Evolutionary conservation across 2,888 invertebrate genomes (phyloP).

Genomic region (Acleris sparsana): DNA sequence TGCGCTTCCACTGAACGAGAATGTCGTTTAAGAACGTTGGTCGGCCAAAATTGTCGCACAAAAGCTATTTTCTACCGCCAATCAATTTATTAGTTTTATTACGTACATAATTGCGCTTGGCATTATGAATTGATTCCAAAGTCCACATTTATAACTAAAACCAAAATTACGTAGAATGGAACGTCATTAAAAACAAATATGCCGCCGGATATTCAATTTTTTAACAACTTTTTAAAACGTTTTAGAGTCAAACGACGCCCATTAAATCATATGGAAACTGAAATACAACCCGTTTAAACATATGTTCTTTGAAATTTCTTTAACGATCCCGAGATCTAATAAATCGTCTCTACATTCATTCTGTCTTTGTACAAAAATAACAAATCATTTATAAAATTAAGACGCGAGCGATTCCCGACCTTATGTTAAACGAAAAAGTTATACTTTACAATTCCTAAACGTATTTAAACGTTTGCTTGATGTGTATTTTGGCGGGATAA

Average conservation of each 20-base stretch:
- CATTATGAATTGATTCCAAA: conserved; percentile 54
- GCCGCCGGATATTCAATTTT: conserved; percentile 44
- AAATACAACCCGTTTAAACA: conserved; percentile 55
- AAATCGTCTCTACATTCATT: conserved; percentile 51
- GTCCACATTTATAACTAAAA: conserved; percentile 3
- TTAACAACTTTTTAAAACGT: conserved; percentile 44
- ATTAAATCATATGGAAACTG: conserved; percentile 55
- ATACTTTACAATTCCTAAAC: conserved; percentile 25
- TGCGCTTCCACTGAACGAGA: conserved; percentile 61
- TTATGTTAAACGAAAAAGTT: conserved; percentile 33
- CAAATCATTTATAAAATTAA: conserved; percentile 36
- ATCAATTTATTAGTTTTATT: conserved; percentile 68
- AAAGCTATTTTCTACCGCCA: conserved; percentile 58
- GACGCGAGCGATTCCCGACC: conserved; percentile 37
- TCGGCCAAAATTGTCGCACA: conserved; percentile 42
- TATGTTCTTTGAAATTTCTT: conserved; percentile 55
- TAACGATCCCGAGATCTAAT: conserved; percentile 50
- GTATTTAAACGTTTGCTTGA: conserved; percentile 41
- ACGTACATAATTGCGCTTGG: conserved; percentile 61
- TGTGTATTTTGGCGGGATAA: conserved; percentile 67
- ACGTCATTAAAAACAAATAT: conserved; percentile 23
- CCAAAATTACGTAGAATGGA: conserved; percentile 24
- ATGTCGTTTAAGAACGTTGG: conserved; percentile 52
- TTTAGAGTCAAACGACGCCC: conserved; percentile 48
- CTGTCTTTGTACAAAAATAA: conserved; percentile 36